A percentile compares a stretch with the other conserved stretches of the same genome.
Conservation (phyloP, 2,797 vertebrate species). For the Helarctos malayanus region DNA sequence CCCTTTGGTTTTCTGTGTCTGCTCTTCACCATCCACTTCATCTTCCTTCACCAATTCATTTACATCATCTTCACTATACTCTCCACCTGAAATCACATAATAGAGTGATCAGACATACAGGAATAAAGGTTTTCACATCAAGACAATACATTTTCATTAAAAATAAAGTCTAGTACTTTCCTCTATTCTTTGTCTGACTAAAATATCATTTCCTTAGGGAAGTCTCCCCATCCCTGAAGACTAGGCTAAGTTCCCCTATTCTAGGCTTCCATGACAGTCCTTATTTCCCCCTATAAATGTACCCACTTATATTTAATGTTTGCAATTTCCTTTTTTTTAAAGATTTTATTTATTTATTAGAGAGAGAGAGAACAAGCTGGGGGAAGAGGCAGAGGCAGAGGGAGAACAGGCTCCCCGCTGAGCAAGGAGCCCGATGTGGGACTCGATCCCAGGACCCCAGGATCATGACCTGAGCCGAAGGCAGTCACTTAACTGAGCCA, state of each 20-base stretch:
- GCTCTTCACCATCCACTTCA: constrained; percentile 86
- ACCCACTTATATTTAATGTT: not conserved
- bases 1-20: constrained; percentile 78
- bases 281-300: not conserved
- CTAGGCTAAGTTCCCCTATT: not conserved
- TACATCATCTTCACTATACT: constrained; percentile 97
- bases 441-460: too few relatives aligned
- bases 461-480: too few relatives aligned
- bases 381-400: too few relatives aligned
- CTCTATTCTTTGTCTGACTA: constrained; percentile 11
- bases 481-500: too few relatives aligned
- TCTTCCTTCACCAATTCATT: constrained; percentile 95
- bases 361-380: too few relatives aligned
- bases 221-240: not conserved
- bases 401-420: too few relatives aligned
- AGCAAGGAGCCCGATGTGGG: too few relatives aligned
- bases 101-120: constrained; percentile 43
- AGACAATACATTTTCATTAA: constrained; percentile 39
- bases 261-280: not conserved
- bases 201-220: constrained; percentile 37
- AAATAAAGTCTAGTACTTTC: not conserved
- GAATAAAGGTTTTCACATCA: constrained; percentile 36
- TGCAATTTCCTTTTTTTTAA: not conserved
- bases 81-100: constrained; percentile 91
- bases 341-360: too few relatives aligned